Conservation (phyloP, 2,888 invertebrate species). For the Odontomyia ornata region DNA sequence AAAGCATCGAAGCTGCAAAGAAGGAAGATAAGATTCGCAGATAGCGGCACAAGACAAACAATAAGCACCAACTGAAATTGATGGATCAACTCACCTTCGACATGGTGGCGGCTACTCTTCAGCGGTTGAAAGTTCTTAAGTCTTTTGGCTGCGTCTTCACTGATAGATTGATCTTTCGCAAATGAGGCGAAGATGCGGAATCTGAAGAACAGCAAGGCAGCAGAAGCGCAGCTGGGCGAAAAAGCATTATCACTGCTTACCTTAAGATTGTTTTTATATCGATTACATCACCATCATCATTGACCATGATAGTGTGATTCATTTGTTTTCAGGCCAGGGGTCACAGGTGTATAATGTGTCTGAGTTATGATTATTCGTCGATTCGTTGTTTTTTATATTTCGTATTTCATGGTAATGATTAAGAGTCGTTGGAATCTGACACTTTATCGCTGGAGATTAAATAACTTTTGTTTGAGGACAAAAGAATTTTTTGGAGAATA, state of each 20-base stretch:
- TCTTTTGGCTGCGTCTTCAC: neutral
- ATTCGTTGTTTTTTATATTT: neutral
- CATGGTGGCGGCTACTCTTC: conserved; percentile 10
- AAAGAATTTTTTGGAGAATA: no score
- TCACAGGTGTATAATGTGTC: conserved; percentile 13
- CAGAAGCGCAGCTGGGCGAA: neutral
- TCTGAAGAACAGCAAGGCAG: neutral
- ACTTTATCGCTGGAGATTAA: neutral
- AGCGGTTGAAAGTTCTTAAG: neutral
- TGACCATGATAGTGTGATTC: conserved; percentile 15
- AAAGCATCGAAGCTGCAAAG: neutral
- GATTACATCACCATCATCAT: conserved; percentile 32
- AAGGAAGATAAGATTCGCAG: neutral
- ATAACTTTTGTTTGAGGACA: no score
- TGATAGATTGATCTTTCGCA: neutral
- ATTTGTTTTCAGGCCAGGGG: conserved; percentile 33
- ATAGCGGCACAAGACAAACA: neutral
- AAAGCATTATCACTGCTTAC: neutral
- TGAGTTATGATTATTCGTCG: neutral
- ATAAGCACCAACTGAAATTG: neutral
- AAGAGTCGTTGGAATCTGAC: neutral
- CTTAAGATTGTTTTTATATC: neutral
- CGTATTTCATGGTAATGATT: neutral
- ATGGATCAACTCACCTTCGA: conserved; percentile 10
- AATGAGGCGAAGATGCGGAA: conserved; percentile 23